Evolutionary conservation across 2,113 vertebrate species (phyloP).

Genomic region (Seriola quinqueradiata): DNA sequence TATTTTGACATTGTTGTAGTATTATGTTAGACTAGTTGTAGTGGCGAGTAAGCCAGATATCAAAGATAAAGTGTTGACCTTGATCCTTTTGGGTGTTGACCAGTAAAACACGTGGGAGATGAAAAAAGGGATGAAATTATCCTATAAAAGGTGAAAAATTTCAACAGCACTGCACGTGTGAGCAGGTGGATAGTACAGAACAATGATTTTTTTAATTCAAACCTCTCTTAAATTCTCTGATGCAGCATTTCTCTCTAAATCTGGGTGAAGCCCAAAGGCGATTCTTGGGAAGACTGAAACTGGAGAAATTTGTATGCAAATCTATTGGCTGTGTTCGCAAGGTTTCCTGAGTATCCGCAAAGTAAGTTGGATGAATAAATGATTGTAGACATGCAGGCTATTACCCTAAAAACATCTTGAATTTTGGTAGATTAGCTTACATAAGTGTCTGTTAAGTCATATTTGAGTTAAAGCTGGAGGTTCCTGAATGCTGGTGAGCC

Average conservation of each 20-base stretch:
- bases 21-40: too few species aligned
- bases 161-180: too few species aligned
- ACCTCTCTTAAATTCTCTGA: background rate
- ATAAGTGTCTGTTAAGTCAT: slow-evolving; percentile 32
- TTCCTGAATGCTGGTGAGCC: background rate
- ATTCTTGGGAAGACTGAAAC: slow-evolving; percentile 27
- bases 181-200: too few species aligned
- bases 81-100: too few species aligned
- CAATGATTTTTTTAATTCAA: too few species aligned
- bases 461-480: slow-evolving; percentile 12
- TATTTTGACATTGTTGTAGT: too few species aligned
- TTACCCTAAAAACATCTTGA: slow-evolving; percentile 36
- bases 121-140: too few species aligned
- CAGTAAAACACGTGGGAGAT: too few species aligned
- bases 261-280: slow-evolving; percentile 43
- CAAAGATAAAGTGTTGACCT: too few species aligned
- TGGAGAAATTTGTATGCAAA: slow-evolving; percentile 34
- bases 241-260: background rate
- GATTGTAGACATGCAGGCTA: slow-evolving; percentile 1
- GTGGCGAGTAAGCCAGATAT: too few species aligned
- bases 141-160: too few species aligned
- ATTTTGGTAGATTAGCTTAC: slow-evolving; percentile 43
- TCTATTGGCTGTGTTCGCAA: slow-evolving; percentile 27
- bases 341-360: slow-evolving; percentile 40
- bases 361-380: slow-evolving; percentile 41